Evolutionary conservation across 2,113 vertebrate species (phyloP).

Genomic region (Passer montanus): DNA sequence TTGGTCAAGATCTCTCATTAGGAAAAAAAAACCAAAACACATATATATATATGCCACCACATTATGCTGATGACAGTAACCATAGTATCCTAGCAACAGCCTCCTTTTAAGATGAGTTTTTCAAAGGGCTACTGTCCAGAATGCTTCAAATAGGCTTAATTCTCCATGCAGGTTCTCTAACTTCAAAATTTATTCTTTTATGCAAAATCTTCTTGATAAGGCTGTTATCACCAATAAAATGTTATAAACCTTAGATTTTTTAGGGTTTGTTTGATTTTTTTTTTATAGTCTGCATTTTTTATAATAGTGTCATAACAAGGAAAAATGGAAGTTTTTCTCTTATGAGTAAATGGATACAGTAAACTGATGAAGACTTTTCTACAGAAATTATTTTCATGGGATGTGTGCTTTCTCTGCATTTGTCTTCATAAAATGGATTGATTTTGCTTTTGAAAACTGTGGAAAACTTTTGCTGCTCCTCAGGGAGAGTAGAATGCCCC

Average conservation of each 20-base stretch:
- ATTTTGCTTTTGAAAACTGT: neutral
- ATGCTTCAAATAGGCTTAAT: neutral
- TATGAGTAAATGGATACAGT: too few species aligned
- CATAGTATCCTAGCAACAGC: constrained; percentile 29
- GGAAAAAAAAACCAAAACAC: neutral
- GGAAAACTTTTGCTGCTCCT: neutral
- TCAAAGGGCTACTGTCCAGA: neutral
- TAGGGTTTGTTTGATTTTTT: rapidly evolving
- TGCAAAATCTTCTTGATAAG: neutral
- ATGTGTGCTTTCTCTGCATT: neutral
- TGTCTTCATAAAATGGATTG: neutral
- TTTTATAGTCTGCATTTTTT: neutral
- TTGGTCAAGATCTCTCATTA: neutral
- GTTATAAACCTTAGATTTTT: neutral
- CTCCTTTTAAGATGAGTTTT: neutral
- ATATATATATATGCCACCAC: neutral
- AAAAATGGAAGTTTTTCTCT: neutral
- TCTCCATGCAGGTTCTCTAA: neutral
- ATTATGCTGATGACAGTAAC: neutral
- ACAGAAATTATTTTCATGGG: neutral
- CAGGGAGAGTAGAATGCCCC: neutral
- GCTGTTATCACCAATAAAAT: neutral
- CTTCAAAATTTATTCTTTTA: neutral
- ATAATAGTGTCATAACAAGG: neutral
- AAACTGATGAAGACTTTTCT: neutral